These are phyloP conservation scores for Diarsia dahlii DNA, from an alignment of 2,888 invertebrate species.

Conservation along the genomic window DNA sequence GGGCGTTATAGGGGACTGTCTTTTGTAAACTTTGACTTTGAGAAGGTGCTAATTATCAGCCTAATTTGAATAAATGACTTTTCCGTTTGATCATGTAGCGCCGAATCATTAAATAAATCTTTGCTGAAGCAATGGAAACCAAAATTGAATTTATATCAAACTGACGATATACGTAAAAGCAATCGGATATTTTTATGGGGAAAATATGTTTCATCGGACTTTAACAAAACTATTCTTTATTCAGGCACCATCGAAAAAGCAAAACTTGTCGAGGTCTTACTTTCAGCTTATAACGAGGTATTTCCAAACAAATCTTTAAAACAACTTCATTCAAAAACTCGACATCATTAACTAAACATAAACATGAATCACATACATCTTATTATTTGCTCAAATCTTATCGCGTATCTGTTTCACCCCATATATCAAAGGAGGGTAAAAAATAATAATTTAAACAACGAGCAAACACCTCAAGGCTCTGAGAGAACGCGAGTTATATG, in stretches of 20 bases:
- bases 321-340: background rate
- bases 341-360: background rate
- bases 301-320: background rate
- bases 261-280: background rate
- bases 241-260: background rate
- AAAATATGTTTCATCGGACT: background rate
- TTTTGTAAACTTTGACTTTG: too few species aligned
- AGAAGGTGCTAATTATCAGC: too few species aligned
- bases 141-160: background rate
- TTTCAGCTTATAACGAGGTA: too few species aligned
- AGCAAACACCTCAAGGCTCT: slow-evolving; percentile 70
- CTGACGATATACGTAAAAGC: background rate
- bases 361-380: slow-evolving; percentile 10
- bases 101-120: background rate
- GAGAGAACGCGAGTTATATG: slow-evolving; percentile 50
- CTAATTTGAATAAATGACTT: too few species aligned
- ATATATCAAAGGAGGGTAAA: slow-evolving; percentile 55
- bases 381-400: slow-evolving; percentile 49
- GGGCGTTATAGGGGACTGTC: too few species aligned
- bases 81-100: too few species aligned
- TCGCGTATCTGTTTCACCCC: slow-evolving; percentile 54
- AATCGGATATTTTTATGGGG: background rate
- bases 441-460: slow-evolving; percentile 68
- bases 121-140: background rate
- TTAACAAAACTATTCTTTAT: background rate